phyloP scores from a whole-genome alignment of 2,888 invertebrate species.

The Iphiclides podalirius region DNA sequence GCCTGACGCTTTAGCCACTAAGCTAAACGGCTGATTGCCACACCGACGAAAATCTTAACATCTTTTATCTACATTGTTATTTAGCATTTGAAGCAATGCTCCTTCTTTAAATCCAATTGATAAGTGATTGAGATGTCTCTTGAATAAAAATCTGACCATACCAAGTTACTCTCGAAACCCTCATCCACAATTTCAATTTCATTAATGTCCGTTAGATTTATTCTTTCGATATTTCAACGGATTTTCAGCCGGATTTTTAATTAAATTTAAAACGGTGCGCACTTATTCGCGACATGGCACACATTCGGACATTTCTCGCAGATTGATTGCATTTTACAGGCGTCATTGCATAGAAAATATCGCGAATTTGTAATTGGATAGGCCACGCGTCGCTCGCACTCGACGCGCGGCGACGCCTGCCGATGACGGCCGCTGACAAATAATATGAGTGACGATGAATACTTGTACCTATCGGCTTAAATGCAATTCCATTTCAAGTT shows the following conservation, averaged over 20 bases:
- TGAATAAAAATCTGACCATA: too few species aligned
- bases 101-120: too few species aligned
- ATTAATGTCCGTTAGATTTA: not conserved
- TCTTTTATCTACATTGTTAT: too few species aligned
- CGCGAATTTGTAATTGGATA: constrained; percentile 74
- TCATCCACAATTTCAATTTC: too few species aligned
- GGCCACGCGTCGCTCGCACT: constrained; percentile 61
- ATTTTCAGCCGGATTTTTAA: constrained; percentile 1
- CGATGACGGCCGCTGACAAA: constrained; percentile 69
- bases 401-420: constrained; percentile 56
- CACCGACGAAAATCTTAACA: too few species aligned
- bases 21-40: too few species aligned
- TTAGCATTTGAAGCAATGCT: too few species aligned
- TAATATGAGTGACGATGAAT: constrained; percentile 66
- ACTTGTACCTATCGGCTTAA: constrained; percentile 48
- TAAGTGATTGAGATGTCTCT: too few species aligned
- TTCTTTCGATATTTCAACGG: not conserved
- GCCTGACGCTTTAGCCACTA: too few species aligned
- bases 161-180: too few species aligned
- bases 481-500: constrained; percentile 52
- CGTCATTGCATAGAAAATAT: constrained; percentile 75
- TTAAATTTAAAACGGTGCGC: constrained; percentile 17
- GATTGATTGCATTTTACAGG: constrained; percentile 71
- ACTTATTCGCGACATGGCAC: constrained; percentile 12
- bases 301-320: constrained; percentile 33